phyloP scores from a whole-genome alignment of 2,113 vertebrate species.

The Vulpes lagopus region DNA sequence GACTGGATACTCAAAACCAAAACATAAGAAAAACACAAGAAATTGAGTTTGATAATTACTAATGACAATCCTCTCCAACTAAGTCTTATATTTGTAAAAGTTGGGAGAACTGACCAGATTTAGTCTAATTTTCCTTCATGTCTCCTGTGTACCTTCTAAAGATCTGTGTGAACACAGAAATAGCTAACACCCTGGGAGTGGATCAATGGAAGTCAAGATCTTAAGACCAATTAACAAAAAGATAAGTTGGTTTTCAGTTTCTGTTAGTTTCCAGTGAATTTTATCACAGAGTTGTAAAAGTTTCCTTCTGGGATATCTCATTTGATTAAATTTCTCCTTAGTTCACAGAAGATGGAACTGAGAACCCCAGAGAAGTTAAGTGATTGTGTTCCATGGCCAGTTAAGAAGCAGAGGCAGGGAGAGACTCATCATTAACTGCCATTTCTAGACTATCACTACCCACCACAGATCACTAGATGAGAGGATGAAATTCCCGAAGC shows the following conservation, averaged over 20 bases:
- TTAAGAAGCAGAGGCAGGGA: not conserved
- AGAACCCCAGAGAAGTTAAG: not conserved
- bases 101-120: not conserved
- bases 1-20: not conserved
- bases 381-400: not conserved
- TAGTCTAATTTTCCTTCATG: not conserved
- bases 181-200: not conserved
- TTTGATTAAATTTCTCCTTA: not conserved
- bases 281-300: not conserved
- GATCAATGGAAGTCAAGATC: not conserved
- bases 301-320: not conserved
- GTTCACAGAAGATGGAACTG: not conserved
- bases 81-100: not conserved
- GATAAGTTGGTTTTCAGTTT: not conserved
- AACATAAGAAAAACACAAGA: not conserved
- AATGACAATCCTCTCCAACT: not conserved
- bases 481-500: not conserved
- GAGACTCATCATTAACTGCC: not conserved
- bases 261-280: not conserved
- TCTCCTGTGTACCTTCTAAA: not conserved
- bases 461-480: not conserved
- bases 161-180: not conserved
- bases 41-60: slow-evolving; percentile 4
- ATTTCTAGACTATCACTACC: not conserved
- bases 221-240: not conserved